Evolutionary conservation across 2,113 vertebrate genomes (phyloP).

Genomic region (Corythoichthys haematopterus): DNA sequence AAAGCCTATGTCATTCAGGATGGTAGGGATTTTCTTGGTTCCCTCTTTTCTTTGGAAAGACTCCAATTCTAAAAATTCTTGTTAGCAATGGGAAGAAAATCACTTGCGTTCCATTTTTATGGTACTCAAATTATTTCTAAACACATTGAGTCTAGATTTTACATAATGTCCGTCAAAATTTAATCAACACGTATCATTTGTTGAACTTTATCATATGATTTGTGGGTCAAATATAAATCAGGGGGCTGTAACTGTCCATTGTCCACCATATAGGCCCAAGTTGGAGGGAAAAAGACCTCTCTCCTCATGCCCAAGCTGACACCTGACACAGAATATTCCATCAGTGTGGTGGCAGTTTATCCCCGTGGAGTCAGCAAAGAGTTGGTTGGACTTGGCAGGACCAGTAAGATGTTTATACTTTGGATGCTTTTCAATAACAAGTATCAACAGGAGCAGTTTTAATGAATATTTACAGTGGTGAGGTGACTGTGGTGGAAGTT

Average conservation of each 20-base stretch:
- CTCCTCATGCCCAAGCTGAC: constrained; percentile 88
- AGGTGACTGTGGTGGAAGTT: not conserved
- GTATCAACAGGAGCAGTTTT: not conserved
- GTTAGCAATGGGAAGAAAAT: too few relatives aligned
- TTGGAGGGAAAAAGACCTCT: constrained; percentile 87
- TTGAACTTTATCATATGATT: not conserved
- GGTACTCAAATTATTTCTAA: not conserved
- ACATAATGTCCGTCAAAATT: not conserved
- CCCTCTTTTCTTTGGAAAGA: constrained; percentile 8
- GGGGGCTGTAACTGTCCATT: not conserved
- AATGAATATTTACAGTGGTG: not conserved
- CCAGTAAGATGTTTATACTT: constrained; percentile 75
- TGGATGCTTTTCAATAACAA: not conserved
- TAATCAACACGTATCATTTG: not conserved
- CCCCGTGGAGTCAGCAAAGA: constrained; percentile 76
- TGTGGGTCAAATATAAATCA: not conserved
- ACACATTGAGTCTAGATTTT: not conserved
- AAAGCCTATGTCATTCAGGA: not conserved
- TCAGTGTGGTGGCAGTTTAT: constrained; percentile 84
- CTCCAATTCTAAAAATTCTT: not conserved
- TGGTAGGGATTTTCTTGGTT: constrained; percentile 8
- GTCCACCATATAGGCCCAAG: constrained; percentile 68
- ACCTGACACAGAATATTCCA: constrained; percentile 85
- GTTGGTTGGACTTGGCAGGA: constrained; percentile 87
- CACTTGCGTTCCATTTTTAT: not conserved